Evolutionary conservation across 2,113 vertebrate species (phyloP).

Genomic region (Cottus gobio): DNA sequence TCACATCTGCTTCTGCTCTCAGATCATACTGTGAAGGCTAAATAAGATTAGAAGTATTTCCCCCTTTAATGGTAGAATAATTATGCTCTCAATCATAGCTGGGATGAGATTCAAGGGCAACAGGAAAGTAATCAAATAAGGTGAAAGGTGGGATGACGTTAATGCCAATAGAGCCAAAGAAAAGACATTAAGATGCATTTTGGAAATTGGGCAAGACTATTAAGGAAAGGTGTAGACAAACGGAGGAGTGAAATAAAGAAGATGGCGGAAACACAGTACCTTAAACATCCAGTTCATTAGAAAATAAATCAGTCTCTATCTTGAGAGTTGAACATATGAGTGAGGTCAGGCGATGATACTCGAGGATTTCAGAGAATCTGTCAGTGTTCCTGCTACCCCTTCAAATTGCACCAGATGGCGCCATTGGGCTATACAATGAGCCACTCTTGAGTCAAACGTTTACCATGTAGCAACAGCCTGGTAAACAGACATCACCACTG

Average conservation of each 20-base stretch:
- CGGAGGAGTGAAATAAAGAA: not conserved
- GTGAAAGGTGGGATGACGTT: not conserved
- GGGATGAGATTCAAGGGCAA: not conserved
- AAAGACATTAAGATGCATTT: constrained; percentile 8
- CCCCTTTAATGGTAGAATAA: constrained; percentile 15
- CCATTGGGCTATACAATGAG: constrained; percentile 3
- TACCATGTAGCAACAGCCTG: not conserved
- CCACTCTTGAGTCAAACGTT: not conserved
- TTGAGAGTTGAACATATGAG: not conserved
- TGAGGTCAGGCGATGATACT: not conserved
- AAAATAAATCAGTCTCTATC: not conserved
- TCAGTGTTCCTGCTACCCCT: not conserved
- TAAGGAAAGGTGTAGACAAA: not conserved
- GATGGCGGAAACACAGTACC: not conserved
- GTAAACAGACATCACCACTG: not conserved
- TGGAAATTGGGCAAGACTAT: not conserved
- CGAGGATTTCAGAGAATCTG: not conserved
- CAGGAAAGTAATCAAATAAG: not conserved
- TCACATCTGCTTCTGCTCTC: not conserved
- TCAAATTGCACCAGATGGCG: constrained; percentile 48
- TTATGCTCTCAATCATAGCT: not conserved
- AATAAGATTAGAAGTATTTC: constrained; percentile 29
- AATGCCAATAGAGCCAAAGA: constrained; percentile 10
- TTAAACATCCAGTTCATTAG: not conserved
- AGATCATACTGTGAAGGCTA: constrained; percentile 1